Evolutionary conservation across 1,140 invertebrate genomes (phyloP), one percentile per base, ranked within the genome.

Genomic region (Drosophila carrolli): DNA sequence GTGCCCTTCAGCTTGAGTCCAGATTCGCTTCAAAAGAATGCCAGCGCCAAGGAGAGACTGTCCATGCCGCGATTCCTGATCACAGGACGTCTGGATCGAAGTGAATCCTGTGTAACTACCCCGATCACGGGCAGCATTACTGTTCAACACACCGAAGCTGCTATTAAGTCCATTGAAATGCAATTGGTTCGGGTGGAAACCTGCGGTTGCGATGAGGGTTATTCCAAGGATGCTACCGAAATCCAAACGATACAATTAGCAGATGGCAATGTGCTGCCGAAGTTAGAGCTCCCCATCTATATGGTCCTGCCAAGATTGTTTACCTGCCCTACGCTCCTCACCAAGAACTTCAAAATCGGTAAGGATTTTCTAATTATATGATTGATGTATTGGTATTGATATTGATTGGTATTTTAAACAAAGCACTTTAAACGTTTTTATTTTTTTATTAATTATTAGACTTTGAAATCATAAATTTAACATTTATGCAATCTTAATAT

Each of bases 241-340:
- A 98, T 99, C 78, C 98, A 99, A 94, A 99, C 98, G 92, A 98
- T 99, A 92, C 98, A 99, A 94, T 97, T 99, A 71, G 97, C 97
- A 2, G 97, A 98, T 92, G 98, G 98, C 23, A 97, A 99, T 93
- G 95, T 98, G 47, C 94, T 95, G 50, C 95, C 96, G 61, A 96
- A 95, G 58, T 93, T 98, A 10, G 93, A 95, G 47, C 96, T 99
- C 86, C 98, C 98, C 19, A 97, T 99, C 91, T 96, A 97, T 93
- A 98, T 99, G 98, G 95, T 99, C 75, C 97, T 99, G 93, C 98
- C 98, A 55, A 93, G 98, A 50, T 93, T 99, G 14, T 99, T 99
- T 93, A 98, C 98, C 1, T 99, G 98, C 93, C 97, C 98, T 11
- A 98, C 98, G 43, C 94, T 98, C 35, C 94, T 95, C 43, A 98